Base-by-base conservation (phyloP, 1,140 invertebrate genomes). In the Leucophenga varia region DNA sequence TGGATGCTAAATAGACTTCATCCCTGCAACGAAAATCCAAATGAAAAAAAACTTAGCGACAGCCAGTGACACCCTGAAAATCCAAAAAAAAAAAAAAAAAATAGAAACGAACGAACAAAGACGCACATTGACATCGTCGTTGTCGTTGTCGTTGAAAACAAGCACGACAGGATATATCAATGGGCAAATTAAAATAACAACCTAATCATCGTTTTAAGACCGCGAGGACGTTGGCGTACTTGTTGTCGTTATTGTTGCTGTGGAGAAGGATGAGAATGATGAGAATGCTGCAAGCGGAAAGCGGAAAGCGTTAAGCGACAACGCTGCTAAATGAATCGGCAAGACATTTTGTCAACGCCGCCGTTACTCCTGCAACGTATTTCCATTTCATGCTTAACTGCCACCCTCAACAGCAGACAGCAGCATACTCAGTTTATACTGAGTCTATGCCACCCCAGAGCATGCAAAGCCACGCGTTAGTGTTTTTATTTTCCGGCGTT, bases 161-260 rank as follows among this genome's bases (percentile, higher is more conserved):
- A 49, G 46, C 52, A 55, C 55, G 41, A 32, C 12, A 55, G 61
- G 64, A 64, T 61, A 74, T 74, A 74, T 74, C 71, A 74, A 74
- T 74, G 71, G 68, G 71, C 69, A 74, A 74, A 74, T 74, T 74
- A 74, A 74, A 74, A 74, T 74, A 74, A 74, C 71, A 74, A 74
- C 71, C 71, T 74, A 74, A 74, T 74, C 71, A 74, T 74, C 71
- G 71, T 74, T 74, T 74, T 74, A 73, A 73, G 70, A 72, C 70
- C 70, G 57, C 64, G 63, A 67, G 64, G 57, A 67, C 67, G 63
- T 55, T 63, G 63, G 54, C 63, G 63, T n/a, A n/a, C n/a, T n/a
- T n/a, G n/a, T n/a, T n/a, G n/a, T n/a, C n/a, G n/a, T n/a, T n/a
- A n/a, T n/a, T n/a, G n/a, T n/a, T n/a, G n/a, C n/a, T n/a, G n/a